Conservation (phyloP, 2,797 vertebrate genomes). For the Enteromius afrohamiltoni region DNA sequence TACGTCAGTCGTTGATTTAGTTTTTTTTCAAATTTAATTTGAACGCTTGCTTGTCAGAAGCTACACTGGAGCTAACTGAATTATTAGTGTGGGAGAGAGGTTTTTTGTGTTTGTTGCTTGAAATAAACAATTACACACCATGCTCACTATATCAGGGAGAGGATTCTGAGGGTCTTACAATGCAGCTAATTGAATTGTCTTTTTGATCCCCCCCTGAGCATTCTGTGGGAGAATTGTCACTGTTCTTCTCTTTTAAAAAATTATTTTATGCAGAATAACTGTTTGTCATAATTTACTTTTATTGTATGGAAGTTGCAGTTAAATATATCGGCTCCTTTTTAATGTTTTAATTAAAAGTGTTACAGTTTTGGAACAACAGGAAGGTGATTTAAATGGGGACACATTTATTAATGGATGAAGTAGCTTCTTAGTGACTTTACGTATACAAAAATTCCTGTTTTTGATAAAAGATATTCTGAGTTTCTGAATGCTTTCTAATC, state of each 20-base stretch:
- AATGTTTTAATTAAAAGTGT: background rate
- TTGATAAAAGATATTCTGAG: slow-evolving; percentile 38
- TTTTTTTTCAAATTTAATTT: background rate
- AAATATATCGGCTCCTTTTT: background rate
- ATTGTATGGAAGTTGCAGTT: background rate
- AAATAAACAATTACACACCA: background rate
- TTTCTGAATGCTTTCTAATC: slow-evolving; percentile 10
- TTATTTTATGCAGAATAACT: background rate
- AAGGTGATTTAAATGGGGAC: background rate
- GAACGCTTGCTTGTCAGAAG: background rate
- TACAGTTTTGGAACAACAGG: background rate
- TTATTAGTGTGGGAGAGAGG: background rate
- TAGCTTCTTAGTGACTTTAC: background rate
- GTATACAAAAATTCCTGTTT: background rate
- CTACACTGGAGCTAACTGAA: slow-evolving; percentile 2
- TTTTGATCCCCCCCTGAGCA: background rate
- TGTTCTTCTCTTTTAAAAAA: background rate
- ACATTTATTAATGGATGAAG: background rate
- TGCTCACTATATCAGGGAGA: background rate
- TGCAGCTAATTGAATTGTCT: background rate
- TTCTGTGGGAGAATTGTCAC: background rate
- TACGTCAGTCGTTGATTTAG: background rate
- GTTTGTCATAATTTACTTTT: background rate
- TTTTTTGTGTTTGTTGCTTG: background rate
- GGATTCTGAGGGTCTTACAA: background rate